phyloP scores from a whole-genome alignment of 92 coral and sea anemone genomes.

The Metridium senile region DNA sequence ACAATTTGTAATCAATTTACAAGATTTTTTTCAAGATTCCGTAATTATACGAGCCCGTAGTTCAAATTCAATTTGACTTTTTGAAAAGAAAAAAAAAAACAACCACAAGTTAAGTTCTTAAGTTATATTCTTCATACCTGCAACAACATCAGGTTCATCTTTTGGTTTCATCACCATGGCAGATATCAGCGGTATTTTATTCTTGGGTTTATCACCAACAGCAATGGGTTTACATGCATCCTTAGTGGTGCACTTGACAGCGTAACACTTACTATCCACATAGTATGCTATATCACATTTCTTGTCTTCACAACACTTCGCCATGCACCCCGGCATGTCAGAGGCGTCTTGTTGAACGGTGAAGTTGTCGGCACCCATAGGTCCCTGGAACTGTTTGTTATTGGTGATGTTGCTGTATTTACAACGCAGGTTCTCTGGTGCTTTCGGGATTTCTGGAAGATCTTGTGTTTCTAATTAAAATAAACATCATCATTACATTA shows the following conservation, averaged over 20 bases:
- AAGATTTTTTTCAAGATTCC: too few species aligned
- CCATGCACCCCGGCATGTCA: slow-evolving; percentile 88
- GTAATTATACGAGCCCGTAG: too few species aligned
- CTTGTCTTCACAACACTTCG: slow-evolving; percentile 74
- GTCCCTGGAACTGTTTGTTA: slow-evolving; percentile 62
- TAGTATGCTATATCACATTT: slow-evolving; percentile 84
- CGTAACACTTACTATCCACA: slow-evolving; percentile 74
- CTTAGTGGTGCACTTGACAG: slow-evolving; percentile 74
- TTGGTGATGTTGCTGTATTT: slow-evolving; percentile 82
- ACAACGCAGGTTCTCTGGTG: slow-evolving; percentile 77
- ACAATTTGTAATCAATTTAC: too few species aligned
- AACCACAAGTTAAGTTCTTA: too few species aligned
- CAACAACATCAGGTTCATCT: slow-evolving; percentile 58
- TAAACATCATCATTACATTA: neutral
- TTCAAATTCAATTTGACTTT: too few species aligned
- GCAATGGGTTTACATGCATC: slow-evolving; percentile 64
- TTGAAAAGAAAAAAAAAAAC: too few species aligned
- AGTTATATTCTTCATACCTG: neutral
- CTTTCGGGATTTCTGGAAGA: slow-evolving; percentile 72
- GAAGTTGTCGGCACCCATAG: slow-evolving; percentile 67
- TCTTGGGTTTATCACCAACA: slow-evolving; percentile 51
- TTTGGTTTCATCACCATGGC: slow-evolving; percentile 65
- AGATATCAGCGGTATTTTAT: slow-evolving; percentile 70
- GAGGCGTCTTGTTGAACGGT: slow-evolving; percentile 66
- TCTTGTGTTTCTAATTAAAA: slow-evolving; percentile 40